Evolutionary conservation across 2,113 vertebrate species (phyloP).

Genomic region (Chionis minor): DNA sequence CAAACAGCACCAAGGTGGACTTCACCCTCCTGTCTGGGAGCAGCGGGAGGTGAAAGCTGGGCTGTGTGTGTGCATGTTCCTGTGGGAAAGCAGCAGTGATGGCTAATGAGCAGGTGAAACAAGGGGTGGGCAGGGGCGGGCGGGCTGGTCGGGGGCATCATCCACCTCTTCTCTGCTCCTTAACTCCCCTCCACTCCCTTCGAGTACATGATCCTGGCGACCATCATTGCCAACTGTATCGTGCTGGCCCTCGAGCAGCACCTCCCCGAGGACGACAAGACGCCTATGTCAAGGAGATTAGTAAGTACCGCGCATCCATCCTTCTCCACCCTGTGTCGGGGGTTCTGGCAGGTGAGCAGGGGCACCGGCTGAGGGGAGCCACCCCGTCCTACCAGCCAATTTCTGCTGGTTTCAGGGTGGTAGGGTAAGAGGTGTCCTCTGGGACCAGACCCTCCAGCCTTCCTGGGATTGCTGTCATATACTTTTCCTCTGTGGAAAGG

Average conservation of each 20-base stretch:
- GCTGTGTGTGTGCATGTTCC: not conserved
- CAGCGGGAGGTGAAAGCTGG: not conserved
- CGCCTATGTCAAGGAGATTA: conserved; percentile 95
- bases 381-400: not conserved
- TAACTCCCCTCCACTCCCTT: conserved; percentile 89
- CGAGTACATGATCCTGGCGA: conserved; percentile 98
- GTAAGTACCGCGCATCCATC: conserved; percentile 68
- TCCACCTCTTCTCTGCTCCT: conserved; percentile 70
- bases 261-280: conserved; percentile 95
- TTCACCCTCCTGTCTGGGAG: not conserved
- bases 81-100: fast-evolving
- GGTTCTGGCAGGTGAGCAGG: not conserved
- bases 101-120: fast-evolving
- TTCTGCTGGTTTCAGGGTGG: not conserved
- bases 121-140: not conserved
- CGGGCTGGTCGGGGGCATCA: not conserved
- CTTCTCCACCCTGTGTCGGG: fast-evolving
- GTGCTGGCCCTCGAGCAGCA: conserved; percentile 97
- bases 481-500: not conserved
- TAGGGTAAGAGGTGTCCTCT: not conserved
- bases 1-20: not conserved
- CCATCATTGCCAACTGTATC: conserved; percentile 98
- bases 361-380: not conserved
- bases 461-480: not conserved
- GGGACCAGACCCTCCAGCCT: not conserved